Percentiles rank a stretch among this genome's conserved stretches.
Evolutionary conservation across 2,888 invertebrate genomes (phyloP).

Genomic region (Diloba caeruleocephala): DNA sequence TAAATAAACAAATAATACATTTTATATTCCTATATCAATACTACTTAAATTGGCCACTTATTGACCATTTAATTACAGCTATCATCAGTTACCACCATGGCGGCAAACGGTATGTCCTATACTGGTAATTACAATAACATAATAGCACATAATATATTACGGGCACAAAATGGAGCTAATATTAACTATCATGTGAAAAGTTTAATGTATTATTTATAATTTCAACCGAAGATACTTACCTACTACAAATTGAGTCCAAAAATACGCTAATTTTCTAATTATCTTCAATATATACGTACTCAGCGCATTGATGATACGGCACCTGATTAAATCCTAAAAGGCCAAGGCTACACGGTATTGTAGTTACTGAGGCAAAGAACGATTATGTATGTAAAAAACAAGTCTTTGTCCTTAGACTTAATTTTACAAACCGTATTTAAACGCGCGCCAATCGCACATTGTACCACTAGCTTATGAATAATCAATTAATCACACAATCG

Average conservation of each 20-base stretch:
- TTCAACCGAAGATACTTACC: conserved; percentile 39
- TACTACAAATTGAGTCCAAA: conserved; percentile 11
- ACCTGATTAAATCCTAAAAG: conserved; percentile 23
- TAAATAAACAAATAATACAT: not conserved
- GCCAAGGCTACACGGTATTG: conserved; percentile 17
- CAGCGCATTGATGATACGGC: conserved; percentile 23
- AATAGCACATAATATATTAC: too few species aligned
- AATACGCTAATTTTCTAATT: conserved; percentile 23
- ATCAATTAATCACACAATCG: too few species aligned
- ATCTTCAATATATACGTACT: conserved; percentile 49
- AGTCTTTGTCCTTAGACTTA: not conserved
- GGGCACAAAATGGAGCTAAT: too few species aligned
- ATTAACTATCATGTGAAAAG: too few species aligned
- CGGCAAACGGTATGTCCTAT: too few species aligned
- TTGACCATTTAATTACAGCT: too few species aligned
- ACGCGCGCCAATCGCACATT: not conserved
- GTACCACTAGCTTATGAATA: not conserved
- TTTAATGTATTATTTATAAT: too few species aligned
- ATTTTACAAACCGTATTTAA: too few species aligned
- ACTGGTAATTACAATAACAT: too few species aligned
- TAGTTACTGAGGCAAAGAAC: conserved; percentile 1
- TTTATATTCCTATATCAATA: not conserved
- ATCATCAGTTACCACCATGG: too few species aligned
- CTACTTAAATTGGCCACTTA: not conserved
- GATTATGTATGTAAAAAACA: conserved; percentile 3